Percentiles rank a stretch among this genome's conserved stretches.
These are phyloP conservation scores for Mirza zaza DNA, from an alignment of 2,113 vertebrate genomes.

Conservation along the genomic window DNA sequence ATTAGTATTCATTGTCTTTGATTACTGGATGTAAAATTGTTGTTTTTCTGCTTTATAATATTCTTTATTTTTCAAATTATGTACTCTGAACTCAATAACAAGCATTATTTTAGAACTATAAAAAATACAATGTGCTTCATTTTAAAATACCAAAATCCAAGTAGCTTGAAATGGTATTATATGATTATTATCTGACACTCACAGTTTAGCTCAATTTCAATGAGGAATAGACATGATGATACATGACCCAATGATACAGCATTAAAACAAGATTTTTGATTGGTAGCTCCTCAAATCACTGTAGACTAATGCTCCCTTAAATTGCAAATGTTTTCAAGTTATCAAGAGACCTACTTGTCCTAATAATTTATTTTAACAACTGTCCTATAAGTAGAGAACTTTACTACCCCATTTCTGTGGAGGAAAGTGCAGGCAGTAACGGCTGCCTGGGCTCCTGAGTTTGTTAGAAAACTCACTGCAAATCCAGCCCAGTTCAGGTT, in stretches of 20 bases:
- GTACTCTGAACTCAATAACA: background rate
- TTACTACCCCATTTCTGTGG: background rate
- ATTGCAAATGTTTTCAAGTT: background rate
- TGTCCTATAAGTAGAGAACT: background rate
- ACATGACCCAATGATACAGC: background rate
- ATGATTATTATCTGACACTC: background rate
- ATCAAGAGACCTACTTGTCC: background rate
- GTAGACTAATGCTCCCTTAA: background rate
- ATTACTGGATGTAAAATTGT: background rate
- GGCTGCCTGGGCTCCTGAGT: background rate
- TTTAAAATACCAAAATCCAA: constrained; percentile 10
- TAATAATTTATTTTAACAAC: background rate
- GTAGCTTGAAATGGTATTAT: background rate
- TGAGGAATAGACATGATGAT: background rate
- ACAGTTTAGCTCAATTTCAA: background rate
- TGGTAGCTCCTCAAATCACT: background rate
- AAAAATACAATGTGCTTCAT: background rate
- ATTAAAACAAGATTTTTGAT: background rate
- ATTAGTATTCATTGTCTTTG: background rate
- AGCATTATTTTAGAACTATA: background rate
- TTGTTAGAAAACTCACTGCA: background rate
- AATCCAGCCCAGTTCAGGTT: background rate
- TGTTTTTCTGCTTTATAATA: background rate
- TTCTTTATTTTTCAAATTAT: background rate
- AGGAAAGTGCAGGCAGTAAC: background rate